Percentiles rank a stretch among this genome's conserved stretches.
Evolutionary conservation across 1,140 invertebrate species (phyloP).

Genomic region (Piezodorus guildinii): DNA sequence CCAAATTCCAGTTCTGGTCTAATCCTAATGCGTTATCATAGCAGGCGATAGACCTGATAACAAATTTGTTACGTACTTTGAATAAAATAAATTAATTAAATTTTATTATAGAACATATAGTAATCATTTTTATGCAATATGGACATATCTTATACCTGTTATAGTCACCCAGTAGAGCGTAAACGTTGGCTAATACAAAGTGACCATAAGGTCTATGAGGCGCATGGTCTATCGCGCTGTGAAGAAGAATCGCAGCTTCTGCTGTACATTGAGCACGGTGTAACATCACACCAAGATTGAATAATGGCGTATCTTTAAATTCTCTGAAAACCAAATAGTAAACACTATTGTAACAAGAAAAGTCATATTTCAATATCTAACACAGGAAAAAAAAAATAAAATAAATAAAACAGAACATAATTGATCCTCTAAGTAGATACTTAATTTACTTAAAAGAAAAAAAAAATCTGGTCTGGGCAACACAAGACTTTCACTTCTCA

Average conservation of each 20-base stretch:
- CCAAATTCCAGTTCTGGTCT: slow-evolving; percentile 42
- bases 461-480: no score
- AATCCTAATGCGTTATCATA: slow-evolving; percentile 60
- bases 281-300: slow-evolving; percentile 71
- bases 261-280: slow-evolving; percentile 57
- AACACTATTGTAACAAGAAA: not conserved
- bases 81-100: not conserved
- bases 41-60: slow-evolving; percentile 41
- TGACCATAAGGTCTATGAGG: slow-evolving; percentile 58
- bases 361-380: no score
- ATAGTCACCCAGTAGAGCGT: slow-evolving; percentile 52
- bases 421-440: no score
- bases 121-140: not conserved
- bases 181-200: slow-evolving; percentile 66
- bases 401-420: no score
- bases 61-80: not conserved
- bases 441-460: no score
- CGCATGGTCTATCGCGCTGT: slow-evolving; percentile 67
- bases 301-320: slow-evolving; percentile 64
- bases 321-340: slow-evolving; percentile 36
- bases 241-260: slow-evolving; percentile 68
- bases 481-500: no score
- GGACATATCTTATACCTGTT: slow-evolving; percentile 33
- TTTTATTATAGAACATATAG: not conserved
- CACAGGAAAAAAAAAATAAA: no score